Evolutionary conservation across 2,888 invertebrate species (phyloP).

Genomic region (Hydroisotoma schaefferi): DNA sequence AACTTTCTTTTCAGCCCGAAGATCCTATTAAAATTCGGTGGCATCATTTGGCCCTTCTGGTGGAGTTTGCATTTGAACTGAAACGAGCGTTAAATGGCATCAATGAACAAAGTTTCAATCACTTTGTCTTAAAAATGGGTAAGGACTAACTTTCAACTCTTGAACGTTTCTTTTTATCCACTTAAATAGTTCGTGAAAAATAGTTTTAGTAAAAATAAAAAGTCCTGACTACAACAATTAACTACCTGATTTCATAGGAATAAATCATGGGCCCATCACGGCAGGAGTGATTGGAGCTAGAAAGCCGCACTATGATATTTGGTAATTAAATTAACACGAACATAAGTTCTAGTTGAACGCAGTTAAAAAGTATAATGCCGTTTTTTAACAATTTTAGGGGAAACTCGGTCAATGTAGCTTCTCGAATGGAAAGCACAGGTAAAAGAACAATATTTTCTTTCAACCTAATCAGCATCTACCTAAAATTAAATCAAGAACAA

Average conservation of each 20-base stretch:
- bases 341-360: not conserved
- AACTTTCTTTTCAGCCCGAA: slow-evolving; percentile 60
- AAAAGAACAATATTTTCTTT: too few relatives aligned
- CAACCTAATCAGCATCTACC: not conserved
- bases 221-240: not conserved
- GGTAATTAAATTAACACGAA: slow-evolving; percentile 52
- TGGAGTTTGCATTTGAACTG: slow-evolving; percentile 85
- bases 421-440: slow-evolving; percentile 94
- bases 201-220: too few relatives aligned
- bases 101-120: slow-evolving; percentile 93
- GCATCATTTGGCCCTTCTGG: slow-evolving; percentile 63
- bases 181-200: not conserved
- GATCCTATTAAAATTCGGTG: slow-evolving; percentile 72
- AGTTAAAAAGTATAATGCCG: not conserved
- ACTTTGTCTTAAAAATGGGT: slow-evolving; percentile 86
- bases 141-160: slow-evolving; percentile 39
- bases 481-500: not conserved
- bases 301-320: slow-evolving; percentile 94
- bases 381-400: slow-evolving; percentile 60
- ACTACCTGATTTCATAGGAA: slow-evolving; percentile 56
- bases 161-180: not conserved
- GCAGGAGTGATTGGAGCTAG: slow-evolving; percentile 93
- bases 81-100: slow-evolving; percentile 86
- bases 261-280: slow-evolving; percentile 92
- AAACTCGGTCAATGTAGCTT: slow-evolving; percentile 94